Base-by-base conservation (phyloP, 1,140 invertebrate genomes). In the Ylistrum balloti region DNA sequence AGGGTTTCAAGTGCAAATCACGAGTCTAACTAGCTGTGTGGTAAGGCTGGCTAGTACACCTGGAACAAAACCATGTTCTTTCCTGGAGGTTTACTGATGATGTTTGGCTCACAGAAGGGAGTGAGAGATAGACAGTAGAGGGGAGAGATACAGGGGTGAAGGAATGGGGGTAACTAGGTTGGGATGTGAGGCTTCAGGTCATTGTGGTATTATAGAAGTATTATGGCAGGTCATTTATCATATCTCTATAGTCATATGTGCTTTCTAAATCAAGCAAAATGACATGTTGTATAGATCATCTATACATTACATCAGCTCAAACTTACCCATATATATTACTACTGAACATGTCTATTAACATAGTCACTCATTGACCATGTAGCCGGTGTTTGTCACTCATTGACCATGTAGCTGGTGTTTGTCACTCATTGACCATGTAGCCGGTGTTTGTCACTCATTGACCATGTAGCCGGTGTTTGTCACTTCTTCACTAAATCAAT, bases 1-100 rank as follows among this genome's bases (percentile, higher is more conserved):
- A 74, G 56, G 56, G 56, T 74, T 74, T 74, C 56, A 74, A 74
- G 56, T 74, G 56, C 56, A 74, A 74, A 74, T 5, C n/a, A 74
- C n/a, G 56, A 28, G 56, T 74, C 56, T 74, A n/a, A n/a, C 56
- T 74, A 28, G 56, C 56, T 74, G 56, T 74, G 56, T 74, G 56
- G 56, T n/a, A 74, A 28, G 56, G 56, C 22, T 74, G 56, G n/a
- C 56, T 74, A 5, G 56, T 74, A 74, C 22, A 74, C 56, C 56
- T 74, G 56, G 56, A 74, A n/a, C 56, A 28, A 5, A 74, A 74
- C 56, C 0, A 11, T 9, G 9, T 28, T n/a, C 56, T 74, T 74
- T 11, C 5, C n/a, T 74, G 5, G 56, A 74, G n/a, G 17, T 45
- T 13, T 45, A 45, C 9, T 45, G 17, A 17, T 74, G 28, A 74